Conservation (phyloP, 2,113 vertebrate species). For the Varanus komodoensis region DNA sequence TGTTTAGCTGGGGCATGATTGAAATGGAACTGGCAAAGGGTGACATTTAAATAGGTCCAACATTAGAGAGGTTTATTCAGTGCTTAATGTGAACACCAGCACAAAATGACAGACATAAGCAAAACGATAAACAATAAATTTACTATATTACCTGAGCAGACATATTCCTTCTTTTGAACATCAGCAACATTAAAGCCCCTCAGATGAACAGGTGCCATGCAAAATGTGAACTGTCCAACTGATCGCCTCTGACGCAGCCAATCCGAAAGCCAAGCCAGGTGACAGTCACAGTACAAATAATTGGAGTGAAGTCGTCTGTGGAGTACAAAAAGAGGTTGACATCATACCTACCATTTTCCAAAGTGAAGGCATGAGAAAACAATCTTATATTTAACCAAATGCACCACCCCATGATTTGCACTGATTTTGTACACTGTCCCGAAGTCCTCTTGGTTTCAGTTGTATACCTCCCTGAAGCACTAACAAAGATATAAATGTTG, state of each 20-base stretch:
- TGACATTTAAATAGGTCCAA: slow-evolving; percentile 1
- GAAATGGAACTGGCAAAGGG: not conserved
- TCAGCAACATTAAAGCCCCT: slow-evolving; percentile 95
- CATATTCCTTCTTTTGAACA: slow-evolving; percentile 96
- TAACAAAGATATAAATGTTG: not conserved
- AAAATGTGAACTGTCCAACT: slow-evolving; percentile 96
- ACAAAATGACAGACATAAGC: not conserved
- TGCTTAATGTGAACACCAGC: slow-evolving; percentile 18
- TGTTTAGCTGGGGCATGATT: slow-evolving; percentile 3
- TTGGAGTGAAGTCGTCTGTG: slow-evolving; percentile 95
- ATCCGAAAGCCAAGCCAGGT: slow-evolving; percentile 97
- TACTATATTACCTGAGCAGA: slow-evolving; percentile 87
- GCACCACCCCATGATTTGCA: not conserved
- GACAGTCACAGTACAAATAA: slow-evolving; percentile 96
- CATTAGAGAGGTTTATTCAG: not conserved
- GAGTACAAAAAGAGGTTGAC: slow-evolving; percentile 22
- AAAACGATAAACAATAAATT: not conserved
- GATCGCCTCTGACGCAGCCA: slow-evolving; percentile 93
- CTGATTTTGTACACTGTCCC: not conserved
- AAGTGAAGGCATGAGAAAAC: not conserved
- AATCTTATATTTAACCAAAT: not conserved
- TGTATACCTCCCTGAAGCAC: not conserved
- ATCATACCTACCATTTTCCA: accelerated
- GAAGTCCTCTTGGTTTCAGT: not conserved
- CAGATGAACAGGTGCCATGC: slow-evolving; percentile 94